Conservation (phyloP, 2,113 vertebrate species). For the Fulmarus glacialis region DNA sequence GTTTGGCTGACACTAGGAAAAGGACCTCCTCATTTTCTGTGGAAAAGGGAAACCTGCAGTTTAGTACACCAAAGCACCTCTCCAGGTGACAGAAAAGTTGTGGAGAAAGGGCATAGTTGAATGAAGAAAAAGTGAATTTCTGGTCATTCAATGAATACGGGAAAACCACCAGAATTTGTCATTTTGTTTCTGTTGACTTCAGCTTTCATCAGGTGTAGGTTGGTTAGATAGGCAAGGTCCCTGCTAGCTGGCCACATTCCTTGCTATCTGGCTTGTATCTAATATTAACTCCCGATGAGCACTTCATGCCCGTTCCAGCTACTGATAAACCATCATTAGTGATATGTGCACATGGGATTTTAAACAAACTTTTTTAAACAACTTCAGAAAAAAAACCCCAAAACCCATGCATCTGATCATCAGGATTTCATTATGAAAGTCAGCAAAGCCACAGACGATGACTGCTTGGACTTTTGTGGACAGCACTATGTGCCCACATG, state of each 20-base stretch:
- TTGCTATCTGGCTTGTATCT: not conserved
- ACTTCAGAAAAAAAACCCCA: not conserved
- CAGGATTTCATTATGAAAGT: not conserved
- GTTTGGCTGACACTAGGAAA: not conserved
- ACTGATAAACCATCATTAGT: not conserved
- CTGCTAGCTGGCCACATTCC: not conserved
- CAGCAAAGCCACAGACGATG: not conserved
- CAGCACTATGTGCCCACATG: not conserved
- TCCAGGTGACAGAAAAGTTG: not conserved
- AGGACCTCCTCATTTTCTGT: not conserved
- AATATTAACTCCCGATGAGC: fast-evolving
- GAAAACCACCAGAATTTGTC: not conserved
- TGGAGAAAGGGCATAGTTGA: not conserved
- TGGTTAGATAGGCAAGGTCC: not conserved
- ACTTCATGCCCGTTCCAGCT: not conserved
- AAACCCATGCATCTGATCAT: not conserved
- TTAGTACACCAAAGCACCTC: not conserved
- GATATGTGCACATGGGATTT: fast-evolving
- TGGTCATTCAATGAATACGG: not conserved
- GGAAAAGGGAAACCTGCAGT: not conserved
- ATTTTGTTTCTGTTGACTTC: not conserved
- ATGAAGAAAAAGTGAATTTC: not conserved
- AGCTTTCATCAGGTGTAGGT: not conserved
- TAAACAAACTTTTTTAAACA: not conserved
- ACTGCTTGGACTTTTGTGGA: not conserved